phyloP scores from a whole-genome alignment of 1,140 invertebrate species.

The Rhopalosiphum maidis region DNA sequence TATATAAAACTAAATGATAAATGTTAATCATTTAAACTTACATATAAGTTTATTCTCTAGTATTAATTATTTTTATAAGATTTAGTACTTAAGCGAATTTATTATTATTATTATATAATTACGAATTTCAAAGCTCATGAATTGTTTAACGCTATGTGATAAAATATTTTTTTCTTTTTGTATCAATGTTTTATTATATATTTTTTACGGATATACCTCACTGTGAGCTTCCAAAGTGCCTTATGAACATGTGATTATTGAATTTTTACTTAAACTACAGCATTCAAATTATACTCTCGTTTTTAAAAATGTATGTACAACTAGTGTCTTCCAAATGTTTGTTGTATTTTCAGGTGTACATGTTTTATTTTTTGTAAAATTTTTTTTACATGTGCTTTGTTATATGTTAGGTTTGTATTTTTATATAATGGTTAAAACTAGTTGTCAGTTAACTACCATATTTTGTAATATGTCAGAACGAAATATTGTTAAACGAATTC shows the following conservation, averaged over 20 bases:
- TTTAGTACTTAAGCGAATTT: conserved; percentile 49
- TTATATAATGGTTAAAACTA: conserved; percentile 6
- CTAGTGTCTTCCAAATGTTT: conserved; percentile 54
- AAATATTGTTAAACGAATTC: conserved; percentile 35
- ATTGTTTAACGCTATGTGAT: conserved; percentile 52
- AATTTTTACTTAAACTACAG: conserved; percentile 43
- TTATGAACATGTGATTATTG: conserved; percentile 43
- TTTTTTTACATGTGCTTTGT: conserved; percentile 49
- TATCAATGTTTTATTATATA: conserved; percentile 48
- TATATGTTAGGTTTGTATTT: conserved; percentile 55
- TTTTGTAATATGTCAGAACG: conserved; percentile 40
- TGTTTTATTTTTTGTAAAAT: conserved; percentile 30
- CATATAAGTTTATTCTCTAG: conserved; percentile 23
- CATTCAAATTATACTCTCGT: conserved; percentile 15
- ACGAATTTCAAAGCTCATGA: conserved; percentile 56
- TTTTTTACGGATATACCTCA: conserved; percentile 53
- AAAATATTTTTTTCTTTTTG: conserved; percentile 53
- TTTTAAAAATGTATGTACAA: conserved; percentile 18
- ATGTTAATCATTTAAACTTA: conserved; percentile 40
- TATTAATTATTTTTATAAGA: conserved; percentile 51
- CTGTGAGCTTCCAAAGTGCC: conserved; percentile 56
- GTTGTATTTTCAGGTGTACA: conserved; percentile 48
- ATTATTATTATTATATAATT: conserved; percentile 5
- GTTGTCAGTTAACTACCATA: conserved; percentile 28
- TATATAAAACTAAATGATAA: conserved; percentile 5